Evolutionary conservation across 1,140 invertebrate species (phyloP).

Genomic region (Periplaneta americana): DNA sequence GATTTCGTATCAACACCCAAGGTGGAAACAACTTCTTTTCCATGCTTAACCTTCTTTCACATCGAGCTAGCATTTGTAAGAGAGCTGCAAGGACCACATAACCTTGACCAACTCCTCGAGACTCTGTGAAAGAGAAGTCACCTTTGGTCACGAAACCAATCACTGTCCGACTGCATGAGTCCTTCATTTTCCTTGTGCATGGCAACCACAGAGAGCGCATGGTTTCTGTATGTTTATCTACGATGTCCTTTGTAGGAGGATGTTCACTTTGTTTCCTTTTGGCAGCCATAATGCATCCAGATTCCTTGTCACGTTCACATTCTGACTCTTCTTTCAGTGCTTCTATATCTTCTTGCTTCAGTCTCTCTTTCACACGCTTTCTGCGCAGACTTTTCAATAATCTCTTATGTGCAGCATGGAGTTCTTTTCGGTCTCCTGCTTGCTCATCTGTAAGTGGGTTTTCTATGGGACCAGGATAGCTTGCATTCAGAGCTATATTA

Average conservation of each 20-base stretch:
- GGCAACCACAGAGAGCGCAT: conserved; percentile 68
- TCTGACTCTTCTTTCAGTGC: not conserved
- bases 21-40: not conserved
- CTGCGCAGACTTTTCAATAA: conserved; percentile 52
- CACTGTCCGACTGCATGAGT: conserved; percentile 54
- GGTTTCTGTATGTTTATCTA: conserved; percentile 46
- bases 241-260: conserved; percentile 32
- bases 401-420: conserved; percentile 49
- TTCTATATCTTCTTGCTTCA: conserved; percentile 39
- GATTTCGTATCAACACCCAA: not conserved
- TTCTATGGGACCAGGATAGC: conserved; percentile 45
- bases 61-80: conserved; percentile 32
- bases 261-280: conserved; percentile 20
- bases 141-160: conserved; percentile 69
- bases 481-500: conserved; percentile 11
- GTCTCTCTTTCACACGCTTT: conserved; percentile 46
- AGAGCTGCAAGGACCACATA: conserved; percentile 57
- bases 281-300: not conserved
- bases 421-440: conserved; percentile 45
- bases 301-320: not conserved
- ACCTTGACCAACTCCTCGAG: conserved; percentile 56
- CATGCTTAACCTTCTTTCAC: not conserved
- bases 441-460: conserved; percentile 50
- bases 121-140: conserved; percentile 61
- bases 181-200: conserved; percentile 44